Evolutionary conservation across 1,140 invertebrate species (phyloP).

Genomic region (Pristionchus pacificus): DNA sequence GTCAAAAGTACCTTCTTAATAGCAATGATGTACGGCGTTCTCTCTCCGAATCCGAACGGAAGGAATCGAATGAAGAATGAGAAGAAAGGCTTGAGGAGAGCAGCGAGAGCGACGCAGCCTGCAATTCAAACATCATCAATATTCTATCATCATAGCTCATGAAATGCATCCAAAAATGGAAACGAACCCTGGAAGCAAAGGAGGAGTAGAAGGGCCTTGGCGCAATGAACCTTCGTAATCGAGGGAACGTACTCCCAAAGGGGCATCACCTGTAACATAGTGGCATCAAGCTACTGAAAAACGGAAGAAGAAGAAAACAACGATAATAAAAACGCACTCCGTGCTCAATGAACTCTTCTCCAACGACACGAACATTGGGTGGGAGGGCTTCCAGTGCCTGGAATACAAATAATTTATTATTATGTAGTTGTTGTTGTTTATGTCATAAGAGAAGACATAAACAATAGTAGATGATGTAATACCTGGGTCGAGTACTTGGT

Average conservation of each 20-base stretch:
- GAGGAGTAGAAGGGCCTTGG: conserved; percentile 44
- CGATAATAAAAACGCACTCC: not conserved
- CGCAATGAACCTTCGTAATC: conserved; percentile 45
- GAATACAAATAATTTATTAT: conserved; percentile 7
- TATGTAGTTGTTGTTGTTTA: too few relatives aligned
- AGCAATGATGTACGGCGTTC: conserved; percentile 41
- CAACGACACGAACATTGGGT: not conserved
- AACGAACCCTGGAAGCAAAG: conserved; percentile 50
- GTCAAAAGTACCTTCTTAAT: too few relatives aligned
- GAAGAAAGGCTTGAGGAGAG: conserved; percentile 49
- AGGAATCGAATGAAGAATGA: conserved; percentile 37
- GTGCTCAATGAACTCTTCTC: conserved; percentile 4
- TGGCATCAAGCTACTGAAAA: too few relatives aligned
- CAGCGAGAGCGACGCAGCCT: conserved; percentile 48
- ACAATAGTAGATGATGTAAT: too few relatives aligned
- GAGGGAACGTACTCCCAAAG: conserved; percentile 35
- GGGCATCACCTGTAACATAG: not conserved
- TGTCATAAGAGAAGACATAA: too few relatives aligned
- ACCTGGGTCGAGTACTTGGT: too few relatives aligned
- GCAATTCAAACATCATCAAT: conserved; percentile 22
- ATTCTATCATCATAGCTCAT: conserved; percentile 9
- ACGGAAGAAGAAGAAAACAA: not conserved
- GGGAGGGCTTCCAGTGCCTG: not conserved
- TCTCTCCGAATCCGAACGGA: conserved; percentile 44
- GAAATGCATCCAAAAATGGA: conserved; percentile 4